phyloP scores from a whole-genome alignment of 2,797 vertebrate species.

The Sitta carolinensis region DNA sequence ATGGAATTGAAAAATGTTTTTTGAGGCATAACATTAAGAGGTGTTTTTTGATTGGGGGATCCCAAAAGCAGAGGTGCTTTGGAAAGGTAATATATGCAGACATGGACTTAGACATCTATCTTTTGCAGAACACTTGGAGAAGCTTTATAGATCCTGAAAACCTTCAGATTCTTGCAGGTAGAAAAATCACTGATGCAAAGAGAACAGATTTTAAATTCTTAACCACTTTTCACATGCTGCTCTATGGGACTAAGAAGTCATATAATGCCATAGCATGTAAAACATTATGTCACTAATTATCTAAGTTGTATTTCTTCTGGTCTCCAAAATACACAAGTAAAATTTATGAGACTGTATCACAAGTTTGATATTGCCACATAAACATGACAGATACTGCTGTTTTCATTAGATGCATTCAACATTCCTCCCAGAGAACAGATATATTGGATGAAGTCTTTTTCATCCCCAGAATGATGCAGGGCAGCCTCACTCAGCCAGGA shows the following conservation, averaged over 20 bases:
- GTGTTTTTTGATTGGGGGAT: background rate
- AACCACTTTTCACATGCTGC: background rate
- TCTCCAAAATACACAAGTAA: background rate
- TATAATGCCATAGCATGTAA: background rate
- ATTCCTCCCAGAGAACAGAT: background rate
- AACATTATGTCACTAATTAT: background rate
- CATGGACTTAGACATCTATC: background rate
- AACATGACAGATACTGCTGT: background rate
- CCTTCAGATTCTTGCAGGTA: background rate
- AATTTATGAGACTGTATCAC: background rate
- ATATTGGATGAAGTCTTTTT: background rate
- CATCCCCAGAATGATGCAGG: background rate
- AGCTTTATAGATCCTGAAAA: background rate
- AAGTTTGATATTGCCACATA: background rate
- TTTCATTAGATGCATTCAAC: background rate
- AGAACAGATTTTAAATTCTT: background rate
- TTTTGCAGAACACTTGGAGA: background rate
- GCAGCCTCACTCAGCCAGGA: background rate
- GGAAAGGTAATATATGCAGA: background rate
- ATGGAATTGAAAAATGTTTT: background rate
- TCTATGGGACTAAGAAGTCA: background rate
- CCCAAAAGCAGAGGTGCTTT: background rate
- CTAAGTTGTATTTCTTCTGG: background rate
- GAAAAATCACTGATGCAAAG: background rate
- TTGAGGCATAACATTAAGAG: background rate